Evolutionary conservation across 2,113 vertebrate species (phyloP), one percentile per base, ranked within the genome.

Genomic region (Hoplias malabaricus): DNA sequence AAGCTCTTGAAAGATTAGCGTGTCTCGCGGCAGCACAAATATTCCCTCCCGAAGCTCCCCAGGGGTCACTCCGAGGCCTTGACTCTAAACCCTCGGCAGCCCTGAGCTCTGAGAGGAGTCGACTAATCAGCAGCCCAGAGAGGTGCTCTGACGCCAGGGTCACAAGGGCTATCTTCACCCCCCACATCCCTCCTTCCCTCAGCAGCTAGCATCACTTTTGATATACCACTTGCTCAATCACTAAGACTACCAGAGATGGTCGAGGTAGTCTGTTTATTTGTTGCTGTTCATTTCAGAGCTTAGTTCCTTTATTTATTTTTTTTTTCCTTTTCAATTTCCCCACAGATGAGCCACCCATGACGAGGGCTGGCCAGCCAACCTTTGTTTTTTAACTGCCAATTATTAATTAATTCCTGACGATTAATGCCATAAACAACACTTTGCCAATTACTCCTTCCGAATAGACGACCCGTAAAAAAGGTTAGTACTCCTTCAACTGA

Each of bases 111-210:
- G 29, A 21, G 33, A 73, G 62, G 65, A 74, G 57, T 11, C 29
- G 23, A n/a, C 48, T 82, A 80, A 80, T 71, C 74, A 70, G 74
- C 11, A 71, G 66, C 56, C 42, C n/a, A 33, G 69, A 66, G 73
- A 57, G 54, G 71, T 54, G 34, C 63, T 63, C 53, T 69, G 8
- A 38, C 40, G 40, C 42, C 14, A 11, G 8, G 57, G 69, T 83
- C 40, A 61, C 16, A 16, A 50, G 46, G 74, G 70, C 8, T 27
- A 69, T 29, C 43, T 66, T 69, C 61, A 50, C 34, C 40, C 43
- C 46, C 14, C 14, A 5, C 38, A 1, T 27, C 56, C 38, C 34
- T 68, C 63, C 61, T 74, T 66, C 36, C 25, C 23, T 68, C 29
- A 43, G 31, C 53, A 16, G 50, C 67, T 80, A 76, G 14, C n/a